phyloP scores from a whole-genome alignment of 2,888 invertebrate species.

The Chouioia cunea region DNA sequence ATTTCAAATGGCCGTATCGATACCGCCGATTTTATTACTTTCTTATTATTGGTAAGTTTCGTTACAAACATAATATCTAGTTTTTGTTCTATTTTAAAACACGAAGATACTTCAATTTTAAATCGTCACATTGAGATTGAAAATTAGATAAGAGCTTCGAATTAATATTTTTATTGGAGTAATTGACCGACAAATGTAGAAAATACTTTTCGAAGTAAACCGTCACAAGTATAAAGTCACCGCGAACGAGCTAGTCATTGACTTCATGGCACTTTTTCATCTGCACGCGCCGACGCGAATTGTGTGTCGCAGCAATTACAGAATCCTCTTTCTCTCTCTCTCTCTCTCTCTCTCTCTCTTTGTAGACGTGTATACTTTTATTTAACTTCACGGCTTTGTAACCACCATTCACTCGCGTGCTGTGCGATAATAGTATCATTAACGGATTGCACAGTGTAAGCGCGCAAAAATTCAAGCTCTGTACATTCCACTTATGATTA shows the following conservation, averaged over 20 bases:
- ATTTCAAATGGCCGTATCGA: constrained; percentile 69
- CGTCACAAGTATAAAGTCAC: constrained; percentile 31
- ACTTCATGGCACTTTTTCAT: constrained; percentile 30
- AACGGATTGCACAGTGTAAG: constrained; percentile 27
- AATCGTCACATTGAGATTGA: no score
- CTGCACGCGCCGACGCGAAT: constrained; percentile 8
- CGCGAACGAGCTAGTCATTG: constrained; percentile 18
- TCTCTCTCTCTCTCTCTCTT: constrained; percentile 7
- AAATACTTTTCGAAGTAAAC: constrained; percentile 29
- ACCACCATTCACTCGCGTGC: constrained; percentile 11
- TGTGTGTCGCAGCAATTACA: constrained; percentile 31
- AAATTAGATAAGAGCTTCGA: no score
- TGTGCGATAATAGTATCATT: constrained; percentile 23
- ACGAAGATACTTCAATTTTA: no score
- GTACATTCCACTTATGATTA: no score
- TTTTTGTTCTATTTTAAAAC: no score
- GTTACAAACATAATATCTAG: no score
- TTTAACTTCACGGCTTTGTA: background rate
- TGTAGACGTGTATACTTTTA: constrained; percentile 1
- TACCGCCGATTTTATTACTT: constrained; percentile 68
- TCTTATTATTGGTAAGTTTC: constrained; percentile 70
- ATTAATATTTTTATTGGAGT: background rate
- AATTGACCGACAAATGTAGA: constrained; percentile 17
- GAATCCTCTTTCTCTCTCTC: constrained; percentile 6
- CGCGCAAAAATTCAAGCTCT: background rate